These are phyloP conservation scores for Hirudo medicinalis DNA, from an alignment of 1,140 invertebrate genomes.

Conservation along the genomic window DNA sequence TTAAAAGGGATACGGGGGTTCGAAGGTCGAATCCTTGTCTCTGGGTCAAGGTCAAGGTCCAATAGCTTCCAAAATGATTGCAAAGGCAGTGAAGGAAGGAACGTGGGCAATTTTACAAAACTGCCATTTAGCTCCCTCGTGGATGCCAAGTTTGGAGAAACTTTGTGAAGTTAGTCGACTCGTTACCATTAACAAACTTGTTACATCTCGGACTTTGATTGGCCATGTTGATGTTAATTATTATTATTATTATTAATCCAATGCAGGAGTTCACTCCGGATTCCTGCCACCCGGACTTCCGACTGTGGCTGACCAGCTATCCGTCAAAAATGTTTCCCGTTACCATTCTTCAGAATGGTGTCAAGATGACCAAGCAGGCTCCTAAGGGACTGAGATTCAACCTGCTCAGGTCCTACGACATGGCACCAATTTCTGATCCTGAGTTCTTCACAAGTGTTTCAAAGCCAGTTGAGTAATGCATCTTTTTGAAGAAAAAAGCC, in stretches of 20 bases:
- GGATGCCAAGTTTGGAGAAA: constrained; percentile 42
- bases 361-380: constrained; percentile 92
- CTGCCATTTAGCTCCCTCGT: constrained; percentile 41
- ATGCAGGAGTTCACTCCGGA: constrained; percentile 38
- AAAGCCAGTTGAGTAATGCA: constrained; percentile 44
- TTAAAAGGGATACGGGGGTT: constrained; percentile 58
- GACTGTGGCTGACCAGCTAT: constrained; percentile 52
- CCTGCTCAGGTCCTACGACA: constrained; percentile 66
- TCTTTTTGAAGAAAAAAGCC: not conserved
- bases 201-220: not conserved
- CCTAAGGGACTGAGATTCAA: constrained; percentile 61
- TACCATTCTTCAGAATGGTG: constrained; percentile 67
- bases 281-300: constrained; percentile 39
- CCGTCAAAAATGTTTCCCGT: constrained; percentile 77
- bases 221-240: not conserved
- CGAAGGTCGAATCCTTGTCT: constrained; percentile 68
- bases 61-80: constrained; percentile 70
- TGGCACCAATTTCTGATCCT: constrained; percentile 68
- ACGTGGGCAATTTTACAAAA: constrained; percentile 44
- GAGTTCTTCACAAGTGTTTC: constrained; percentile 76
- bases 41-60: constrained; percentile 85
- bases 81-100: constrained; percentile 58
- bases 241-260: not conserved
- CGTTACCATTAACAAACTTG: not conserved
- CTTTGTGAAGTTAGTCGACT: constrained; percentile 34